Evolutionary conservation across 2,888 invertebrate genomes (phyloP).

Genomic region (Drosophila mimica): DNA sequence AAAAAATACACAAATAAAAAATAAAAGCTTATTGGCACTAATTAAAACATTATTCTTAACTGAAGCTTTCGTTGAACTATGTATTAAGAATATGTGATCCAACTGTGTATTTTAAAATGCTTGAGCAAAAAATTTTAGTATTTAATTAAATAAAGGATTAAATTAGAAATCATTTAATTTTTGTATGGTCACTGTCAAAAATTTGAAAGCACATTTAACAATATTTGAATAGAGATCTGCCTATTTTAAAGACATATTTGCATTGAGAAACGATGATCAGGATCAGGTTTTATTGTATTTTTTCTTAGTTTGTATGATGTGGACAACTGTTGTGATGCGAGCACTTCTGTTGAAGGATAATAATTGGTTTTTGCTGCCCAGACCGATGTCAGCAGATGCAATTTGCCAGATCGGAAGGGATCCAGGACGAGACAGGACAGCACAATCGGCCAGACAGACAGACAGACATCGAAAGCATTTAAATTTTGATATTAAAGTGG

Average conservation of each 20-base stretch:
- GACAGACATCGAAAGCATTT: conserved; percentile 65
- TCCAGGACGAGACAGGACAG: conserved; percentile 34
- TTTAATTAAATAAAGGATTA: neutral
- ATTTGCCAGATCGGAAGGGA: conserved; percentile 72
- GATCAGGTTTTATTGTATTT: conserved; percentile 23
- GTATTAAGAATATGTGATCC: neutral
- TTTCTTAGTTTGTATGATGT: conserved; percentile 5
- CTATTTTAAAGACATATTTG: neutral
- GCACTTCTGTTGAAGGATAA: conserved; percentile 60
- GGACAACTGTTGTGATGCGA: conserved; percentile 53
- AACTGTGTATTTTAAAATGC: neutral
- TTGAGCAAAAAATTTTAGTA: neutral
- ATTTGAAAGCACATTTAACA: neutral
- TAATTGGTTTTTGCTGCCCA: conserved; percentile 64
- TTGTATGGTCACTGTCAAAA: neutral
- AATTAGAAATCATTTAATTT: neutral
- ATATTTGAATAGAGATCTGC: neutral
- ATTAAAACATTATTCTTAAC: neutral
- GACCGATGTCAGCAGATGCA: conserved; percentile 69
- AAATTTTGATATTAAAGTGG: conserved; percentile 81
- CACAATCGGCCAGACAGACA: conserved; percentile 8
- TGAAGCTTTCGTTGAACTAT: neutral
- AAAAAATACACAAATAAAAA: neutral
- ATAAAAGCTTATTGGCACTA: neutral
- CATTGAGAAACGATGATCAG: conserved; percentile 10